Evolutionary conservation across 2,888 invertebrate species (phyloP), one percentile per base, ranked within the genome.

Genomic region (Eupithecia subumbrata): DNA sequence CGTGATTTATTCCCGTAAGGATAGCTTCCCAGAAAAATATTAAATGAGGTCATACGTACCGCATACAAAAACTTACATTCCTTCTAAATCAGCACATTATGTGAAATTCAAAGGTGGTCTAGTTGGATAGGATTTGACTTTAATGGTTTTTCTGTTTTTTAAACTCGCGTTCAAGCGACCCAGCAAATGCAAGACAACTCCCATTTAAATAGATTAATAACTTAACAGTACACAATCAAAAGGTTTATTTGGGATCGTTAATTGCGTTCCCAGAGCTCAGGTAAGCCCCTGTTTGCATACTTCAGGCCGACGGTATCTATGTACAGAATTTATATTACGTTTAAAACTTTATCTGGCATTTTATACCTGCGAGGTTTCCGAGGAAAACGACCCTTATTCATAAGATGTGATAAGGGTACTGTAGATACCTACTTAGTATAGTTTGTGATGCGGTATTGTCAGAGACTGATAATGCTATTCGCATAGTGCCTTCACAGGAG

Each of bases 1-100:
- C 84, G 88, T 89, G 88, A 90, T 90, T 90, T 88, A 90, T 89
- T 85, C 87, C 84, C 79, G 83, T 84, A 73, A 82, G 86, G 84
- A 88, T 87, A 81, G 83, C 84, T 82, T 84, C 79, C 78, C 78
- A 82, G 80, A 81, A 87, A 85, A 85, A 85, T 84, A 84, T 88
- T 86, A 85, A 87, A 88, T 85, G 85, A 87, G 84, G 82, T 82
- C 83, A 63, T 5, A 60, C 14, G 25, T 25, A 22, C 14, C 14
- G 22, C 5, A 60, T 25, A 60, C 12, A 25, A 25, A 56, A 60
- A 60, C 5, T 25, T 12, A 60, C 25, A 56, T 56, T 56, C 22
- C 11, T 22, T 56, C 11, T 56, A 11, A 56, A 22, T 56, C 11
- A 56, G 11, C 22, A 56, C 12, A 60, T n/a, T n/a, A n/a, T 34